Conservation (phyloP, 2,113 vertebrate genomes). For the Macrotis lagotis region DNA sequence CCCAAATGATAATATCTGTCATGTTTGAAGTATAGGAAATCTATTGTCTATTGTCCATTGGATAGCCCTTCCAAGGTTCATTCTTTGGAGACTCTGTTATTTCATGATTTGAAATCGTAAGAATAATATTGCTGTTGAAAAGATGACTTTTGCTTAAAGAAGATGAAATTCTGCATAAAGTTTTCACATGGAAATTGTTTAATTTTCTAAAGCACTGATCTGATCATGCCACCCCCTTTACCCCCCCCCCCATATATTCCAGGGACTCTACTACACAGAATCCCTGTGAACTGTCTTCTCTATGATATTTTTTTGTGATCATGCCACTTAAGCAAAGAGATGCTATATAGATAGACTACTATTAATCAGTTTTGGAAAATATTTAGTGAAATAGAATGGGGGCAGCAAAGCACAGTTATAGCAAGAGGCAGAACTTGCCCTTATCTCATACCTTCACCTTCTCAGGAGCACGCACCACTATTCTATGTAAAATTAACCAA, state of each 20-base stretch:
- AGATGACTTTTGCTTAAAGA: background rate
- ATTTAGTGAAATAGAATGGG: background rate
- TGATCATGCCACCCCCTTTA: background rate
- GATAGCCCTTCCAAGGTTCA: background rate
- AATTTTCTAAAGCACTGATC: background rate
- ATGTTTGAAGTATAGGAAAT: background rate
- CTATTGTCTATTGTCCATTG: background rate
- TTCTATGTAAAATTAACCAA: slow-evolving; percentile 38
- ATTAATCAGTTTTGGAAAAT: background rate
- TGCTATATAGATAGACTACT: background rate
- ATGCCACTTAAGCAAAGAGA: background rate
- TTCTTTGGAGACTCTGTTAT: background rate
- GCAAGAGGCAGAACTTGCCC: background rate
- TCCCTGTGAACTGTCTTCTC: background rate
- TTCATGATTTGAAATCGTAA: background rate
- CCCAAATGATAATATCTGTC: background rate
- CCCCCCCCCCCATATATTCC: background rate
- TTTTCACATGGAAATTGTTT: background rate
- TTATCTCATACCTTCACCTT: background rate
- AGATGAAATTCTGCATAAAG: background rate
- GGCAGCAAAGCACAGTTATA: background rate
- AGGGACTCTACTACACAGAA: background rate
- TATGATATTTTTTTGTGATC: background rate
- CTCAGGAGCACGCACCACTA: background rate
- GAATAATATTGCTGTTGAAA: background rate